These are phyloP conservation scores for Physocephala rufipes DNA, from an alignment of 2,888 invertebrate species.

Conservation along the genomic window DNA sequence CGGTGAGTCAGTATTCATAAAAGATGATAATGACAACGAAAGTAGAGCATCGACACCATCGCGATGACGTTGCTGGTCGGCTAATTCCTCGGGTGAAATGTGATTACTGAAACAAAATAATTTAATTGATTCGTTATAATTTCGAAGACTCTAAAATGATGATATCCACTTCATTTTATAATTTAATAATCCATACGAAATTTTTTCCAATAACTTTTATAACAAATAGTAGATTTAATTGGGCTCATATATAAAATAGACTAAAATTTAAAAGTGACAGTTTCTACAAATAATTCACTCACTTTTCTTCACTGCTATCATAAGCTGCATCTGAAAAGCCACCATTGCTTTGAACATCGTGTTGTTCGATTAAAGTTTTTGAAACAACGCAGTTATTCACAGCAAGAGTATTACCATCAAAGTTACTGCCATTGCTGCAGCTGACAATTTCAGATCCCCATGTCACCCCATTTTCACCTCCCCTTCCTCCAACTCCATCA, in stretches of 20 bases:
- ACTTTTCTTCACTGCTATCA: constrained; percentile 70
- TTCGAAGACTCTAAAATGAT: no score
- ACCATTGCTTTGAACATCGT: constrained; percentile 64
- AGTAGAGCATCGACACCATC: constrained; percentile 83
- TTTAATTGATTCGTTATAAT: no score
- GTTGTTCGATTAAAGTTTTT: constrained; percentile 43
- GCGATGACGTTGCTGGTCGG: constrained; percentile 76
- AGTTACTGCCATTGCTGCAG: constrained; percentile 46
- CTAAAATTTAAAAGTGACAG: no score
- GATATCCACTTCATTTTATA: no score
- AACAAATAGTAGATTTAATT: no score
- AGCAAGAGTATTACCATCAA: constrained; percentile 55
- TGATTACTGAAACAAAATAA: constrained; percentile 62
- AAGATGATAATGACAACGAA: constrained; percentile 79
- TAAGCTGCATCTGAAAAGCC: constrained; percentile 70
- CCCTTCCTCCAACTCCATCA: constrained; percentile 66
- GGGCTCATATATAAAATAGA: no score
- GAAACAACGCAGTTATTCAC: constrained; percentile 41
- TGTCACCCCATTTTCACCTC: constrained; percentile 52
- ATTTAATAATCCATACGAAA: no score
- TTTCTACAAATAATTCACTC: constrained; percentile 41
- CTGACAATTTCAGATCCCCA: no score
- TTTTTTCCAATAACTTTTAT: no score
- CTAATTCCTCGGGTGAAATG: constrained; percentile 68
- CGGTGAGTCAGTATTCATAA: constrained; percentile 57